These are phyloP conservation scores for Etheostoma perlongum DNA, from an alignment of 2,797 vertebrate genomes.

Conservation along the genomic window DNA sequence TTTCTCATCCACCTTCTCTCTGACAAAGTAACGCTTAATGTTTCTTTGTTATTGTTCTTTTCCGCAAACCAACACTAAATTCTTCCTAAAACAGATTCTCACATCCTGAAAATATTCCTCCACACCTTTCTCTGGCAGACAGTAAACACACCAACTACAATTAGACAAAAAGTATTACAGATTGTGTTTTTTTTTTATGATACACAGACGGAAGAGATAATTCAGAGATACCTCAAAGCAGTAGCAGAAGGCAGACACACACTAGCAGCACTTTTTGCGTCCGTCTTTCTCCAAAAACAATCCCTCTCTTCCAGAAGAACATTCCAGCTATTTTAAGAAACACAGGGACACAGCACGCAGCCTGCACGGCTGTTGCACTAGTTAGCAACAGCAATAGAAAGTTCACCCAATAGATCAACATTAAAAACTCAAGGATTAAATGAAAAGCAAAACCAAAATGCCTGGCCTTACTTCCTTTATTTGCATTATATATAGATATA, in stretches of 20 bases:
- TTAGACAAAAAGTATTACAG: not conserved
- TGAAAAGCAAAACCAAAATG: not conserved
- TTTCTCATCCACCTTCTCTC: not conserved
- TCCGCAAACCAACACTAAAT: not conserved
- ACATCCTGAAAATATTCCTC: not conserved
- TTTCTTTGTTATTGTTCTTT: not conserved
- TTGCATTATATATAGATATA: no score
- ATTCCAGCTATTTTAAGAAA: constrained; percentile 67
- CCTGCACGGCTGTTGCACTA: constrained; percentile 39
- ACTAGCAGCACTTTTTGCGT: constrained; percentile 26
- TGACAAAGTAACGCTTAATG: no score
- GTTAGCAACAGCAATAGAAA: constrained; percentile 37
- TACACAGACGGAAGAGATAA: constrained; percentile 12
- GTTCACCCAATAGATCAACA: not conserved
- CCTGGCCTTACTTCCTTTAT: not conserved
- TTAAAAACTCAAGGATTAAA: not conserved
- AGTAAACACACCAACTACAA: no score
- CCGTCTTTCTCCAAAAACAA: constrained; percentile 43
- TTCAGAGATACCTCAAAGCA: not conserved
- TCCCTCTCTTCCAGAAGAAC: constrained; percentile 60
- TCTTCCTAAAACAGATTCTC: not conserved
- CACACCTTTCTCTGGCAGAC: not conserved
- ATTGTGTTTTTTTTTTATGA: not conserved
- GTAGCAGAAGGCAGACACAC: not conserved
- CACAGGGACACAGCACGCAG: constrained; percentile 11